Percentiles rank a stretch among this genome's conserved stretches.
Evolutionary conservation across 2,797 vertebrate genomes (phyloP).

Genomic region (Dendrocincla fuliginosa): DNA sequence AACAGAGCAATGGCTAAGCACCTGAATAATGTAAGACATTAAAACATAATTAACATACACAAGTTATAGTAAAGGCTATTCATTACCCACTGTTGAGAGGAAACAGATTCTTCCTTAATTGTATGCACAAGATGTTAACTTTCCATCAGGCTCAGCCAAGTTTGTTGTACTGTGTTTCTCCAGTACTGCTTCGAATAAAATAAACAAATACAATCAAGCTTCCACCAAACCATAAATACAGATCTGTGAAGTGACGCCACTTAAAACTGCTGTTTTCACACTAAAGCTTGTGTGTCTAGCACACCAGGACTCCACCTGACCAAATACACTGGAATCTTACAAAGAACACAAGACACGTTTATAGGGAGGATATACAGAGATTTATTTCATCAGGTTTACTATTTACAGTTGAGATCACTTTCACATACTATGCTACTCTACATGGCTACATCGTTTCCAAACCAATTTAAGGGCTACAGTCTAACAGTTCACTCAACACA

Average conservation of each 20-base stretch:
- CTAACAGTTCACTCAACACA: slow-evolving; percentile 75
- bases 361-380: slow-evolving; percentile 77
- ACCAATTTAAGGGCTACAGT: slow-evolving; percentile 74
- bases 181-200: not conserved
- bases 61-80: not conserved
- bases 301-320: not conserved
- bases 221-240: not conserved
- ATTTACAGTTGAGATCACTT: slow-evolving; percentile 87
- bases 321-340: not conserved
- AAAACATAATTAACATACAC: not conserved
- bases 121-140: not conserved
- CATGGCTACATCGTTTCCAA: slow-evolving; percentile 77
- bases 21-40: not conserved
- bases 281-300: not conserved
- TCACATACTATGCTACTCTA: slow-evolving; percentile 77
- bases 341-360: slow-evolving; percentile 16
- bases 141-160: not conserved
- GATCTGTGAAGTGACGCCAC: not conserved
- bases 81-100: not conserved
- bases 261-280: not conserved
- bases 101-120: not conserved
- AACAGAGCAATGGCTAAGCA: not conserved
- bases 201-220: not conserved
- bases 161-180: not conserved
- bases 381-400: slow-evolving; percentile 82